Conservation (phyloP, 1,140 invertebrate species). For the Drosophila nannoptera region DNA sequence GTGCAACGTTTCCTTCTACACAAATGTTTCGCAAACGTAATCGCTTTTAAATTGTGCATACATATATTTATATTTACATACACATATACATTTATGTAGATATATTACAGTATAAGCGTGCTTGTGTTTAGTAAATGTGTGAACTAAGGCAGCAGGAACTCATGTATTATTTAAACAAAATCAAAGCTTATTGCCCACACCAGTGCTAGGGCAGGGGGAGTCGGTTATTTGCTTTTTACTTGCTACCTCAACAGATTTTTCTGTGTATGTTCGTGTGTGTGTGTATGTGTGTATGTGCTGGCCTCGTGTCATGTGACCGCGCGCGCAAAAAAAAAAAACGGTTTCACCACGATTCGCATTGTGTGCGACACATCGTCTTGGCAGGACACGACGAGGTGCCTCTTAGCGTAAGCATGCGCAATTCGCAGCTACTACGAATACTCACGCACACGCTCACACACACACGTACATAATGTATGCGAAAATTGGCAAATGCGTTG, state of each 20-base stretch:
- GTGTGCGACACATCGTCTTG: slow-evolving; percentile 34
- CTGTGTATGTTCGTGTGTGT: slow-evolving; percentile 38
- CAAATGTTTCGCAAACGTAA: slow-evolving; percentile 36
- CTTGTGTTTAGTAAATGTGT: not conserved
- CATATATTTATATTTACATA: slow-evolving; percentile 3
- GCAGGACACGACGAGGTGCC: slow-evolving; percentile 52
- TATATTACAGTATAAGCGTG: not conserved
- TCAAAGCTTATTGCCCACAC: slow-evolving; percentile 1
- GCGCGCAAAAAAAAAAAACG: slow-evolving; percentile 59
- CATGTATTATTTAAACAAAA: slow-evolving; percentile 20
- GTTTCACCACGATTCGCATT: slow-evolving; percentile 35
- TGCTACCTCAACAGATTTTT: slow-evolving; percentile 71
- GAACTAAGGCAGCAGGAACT: not conserved
- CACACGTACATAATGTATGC: not conserved
- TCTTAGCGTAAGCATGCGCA: slow-evolving; percentile 72
- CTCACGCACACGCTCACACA: slow-evolving; percentile 23
- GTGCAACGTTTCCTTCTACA: slow-evolving; percentile 42
- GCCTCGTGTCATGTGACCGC: slow-evolving; percentile 71
- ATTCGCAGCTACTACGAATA: slow-evolving; percentile 53
- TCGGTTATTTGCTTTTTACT: slow-evolving; percentile 47
- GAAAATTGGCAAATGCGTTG: slow-evolving; percentile 5
- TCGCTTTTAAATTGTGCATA: slow-evolving; percentile 21
- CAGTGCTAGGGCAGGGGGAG: not conserved
- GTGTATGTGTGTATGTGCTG: slow-evolving; percentile 35
- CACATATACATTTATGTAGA: slow-evolving; percentile 5